phyloP scores from a whole-genome alignment of 2,797 vertebrate genomes.

The Synanceia verrucosa region DNA sequence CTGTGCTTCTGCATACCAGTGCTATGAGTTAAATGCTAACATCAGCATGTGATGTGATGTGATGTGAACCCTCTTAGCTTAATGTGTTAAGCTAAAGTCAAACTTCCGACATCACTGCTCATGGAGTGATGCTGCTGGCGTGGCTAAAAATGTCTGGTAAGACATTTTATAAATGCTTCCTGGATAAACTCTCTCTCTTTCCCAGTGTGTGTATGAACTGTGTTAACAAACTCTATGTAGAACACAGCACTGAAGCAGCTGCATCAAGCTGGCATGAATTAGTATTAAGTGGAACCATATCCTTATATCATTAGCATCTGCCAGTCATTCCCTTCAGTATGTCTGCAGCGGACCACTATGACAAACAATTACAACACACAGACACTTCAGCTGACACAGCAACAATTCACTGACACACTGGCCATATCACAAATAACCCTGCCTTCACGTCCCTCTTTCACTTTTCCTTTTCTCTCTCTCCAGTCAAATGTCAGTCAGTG shows the following conservation, averaged over 20 bases:
- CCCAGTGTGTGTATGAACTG: too few relatives aligned
- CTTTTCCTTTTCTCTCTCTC: slow-evolving; percentile 24
- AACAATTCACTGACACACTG: slow-evolving; percentile 30
- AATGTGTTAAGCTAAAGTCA: background rate
- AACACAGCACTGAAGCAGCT: slow-evolving; percentile 1
- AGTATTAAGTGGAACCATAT: slow-evolving; percentile 8
- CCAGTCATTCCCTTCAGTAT: slow-evolving; percentile 25
- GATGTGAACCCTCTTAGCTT: background rate
- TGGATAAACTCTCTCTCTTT: background rate
- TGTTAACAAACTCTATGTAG: background rate
- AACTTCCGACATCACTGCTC: background rate
- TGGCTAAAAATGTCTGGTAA: background rate
- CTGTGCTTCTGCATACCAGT: background rate
- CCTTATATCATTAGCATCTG: slow-evolving; percentile 41
- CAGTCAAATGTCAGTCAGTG: slow-evolving; percentile 78
- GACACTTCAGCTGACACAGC: slow-evolving; percentile 47
- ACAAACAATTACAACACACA: slow-evolving; percentile 7
- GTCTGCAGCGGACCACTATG: slow-evolving; percentile 5
- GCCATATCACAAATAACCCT: slow-evolving; percentile 24
- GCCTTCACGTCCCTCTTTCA: slow-evolving; percentile 14
- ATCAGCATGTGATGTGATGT: background rate
- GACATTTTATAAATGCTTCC: background rate
- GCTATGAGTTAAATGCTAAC: background rate
- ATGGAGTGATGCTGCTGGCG: background rate
- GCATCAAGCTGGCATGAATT: slow-evolving; percentile 2